Evolutionary conservation across 2,797 vertebrate genomes (phyloP).

Genomic region (Valencia hispanica): DNA sequence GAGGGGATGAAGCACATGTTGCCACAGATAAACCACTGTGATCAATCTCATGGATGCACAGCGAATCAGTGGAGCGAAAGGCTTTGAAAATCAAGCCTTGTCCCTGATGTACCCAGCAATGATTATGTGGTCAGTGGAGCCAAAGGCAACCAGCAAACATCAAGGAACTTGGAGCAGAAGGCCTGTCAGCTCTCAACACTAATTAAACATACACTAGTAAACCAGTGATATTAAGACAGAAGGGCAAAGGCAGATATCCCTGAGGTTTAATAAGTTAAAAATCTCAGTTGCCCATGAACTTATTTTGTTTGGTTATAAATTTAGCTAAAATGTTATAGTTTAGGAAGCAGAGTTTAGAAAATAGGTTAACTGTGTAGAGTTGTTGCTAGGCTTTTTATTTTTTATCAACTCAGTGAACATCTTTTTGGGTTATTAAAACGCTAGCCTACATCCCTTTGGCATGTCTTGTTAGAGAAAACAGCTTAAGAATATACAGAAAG

Average conservation of each 20-base stretch:
- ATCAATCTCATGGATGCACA: constrained; percentile 87
- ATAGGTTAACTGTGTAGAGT: constrained; percentile 18
- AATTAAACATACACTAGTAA: constrained; percentile 83
- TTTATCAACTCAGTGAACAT: not conserved
- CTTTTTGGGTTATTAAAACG: not conserved
- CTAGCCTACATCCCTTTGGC: not conserved
- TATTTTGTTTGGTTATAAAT: constrained; percentile 43
- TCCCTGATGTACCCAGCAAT: constrained; percentile 84
- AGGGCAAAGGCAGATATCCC: constrained; percentile 63
- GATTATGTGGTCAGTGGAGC: constrained; percentile 85
- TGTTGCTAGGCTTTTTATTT: not conserved
- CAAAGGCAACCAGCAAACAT: constrained; percentile 84
- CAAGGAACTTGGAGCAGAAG: constrained; percentile 80
- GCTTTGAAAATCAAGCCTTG: constrained; percentile 87
- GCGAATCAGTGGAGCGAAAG: constrained; percentile 83
- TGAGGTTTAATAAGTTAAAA: constrained; percentile 68
- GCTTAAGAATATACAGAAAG: not conserved
- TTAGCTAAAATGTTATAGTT: constrained; percentile 21
- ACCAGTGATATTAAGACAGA: constrained; percentile 67
- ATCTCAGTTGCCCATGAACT: constrained; percentile 38
- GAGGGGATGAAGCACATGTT: constrained; percentile 83
- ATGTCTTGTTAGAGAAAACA: not conserved
- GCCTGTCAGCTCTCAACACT: constrained; percentile 81
- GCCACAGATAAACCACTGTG: constrained; percentile 88
- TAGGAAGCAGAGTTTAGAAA: not conserved